Evolutionary conservation across 37 sponge, comb jelly and placozoan species (phyloP), one percentile per base, ranked within the genome.

Genomic region (Oscarella lobularis): DNA sequence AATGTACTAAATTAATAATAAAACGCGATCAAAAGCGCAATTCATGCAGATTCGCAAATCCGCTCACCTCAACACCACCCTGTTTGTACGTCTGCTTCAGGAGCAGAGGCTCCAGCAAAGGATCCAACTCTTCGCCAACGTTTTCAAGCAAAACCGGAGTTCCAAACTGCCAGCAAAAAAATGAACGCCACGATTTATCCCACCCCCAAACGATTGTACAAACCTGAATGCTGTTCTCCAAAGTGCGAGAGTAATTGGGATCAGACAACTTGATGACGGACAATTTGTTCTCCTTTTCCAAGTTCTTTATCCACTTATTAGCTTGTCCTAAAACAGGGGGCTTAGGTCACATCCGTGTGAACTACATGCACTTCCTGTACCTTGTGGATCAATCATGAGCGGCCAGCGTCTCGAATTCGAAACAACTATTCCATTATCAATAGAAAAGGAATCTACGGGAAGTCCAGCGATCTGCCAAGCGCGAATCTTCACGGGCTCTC

Each of bases 241-340:
- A 80, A 29, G 94, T 93, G n/a, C 99, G 82, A 55, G 88, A 84
- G 78, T 98, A 98, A 79, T 90, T 93, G 0, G 94, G 87, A 66
- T 98, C 99, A 0, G 99, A 83, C 3, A 98, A 81, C 66, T 93
- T 98, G 79, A 98, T 92, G 29, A 93, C 91, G 9, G 94, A 81
- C 1, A 98, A 83, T 75, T 88, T 86, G 76, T 98, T 98, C 38
- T 87, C 76, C 31, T 82, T 78, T 85, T 98, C 99, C 84, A 98
- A 80, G 78, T 98, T 98, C 87, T 98, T 98, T 29, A 98, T 74
- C 99, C 99, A 98, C 79, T 98, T 98, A 79, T 98, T 98, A 6
- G 98, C 98, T 75, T 97, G 98, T 6, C 92, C 92, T 89, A 68
- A 68, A n/a, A n/a, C n/a, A n/a, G n/a, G n/a, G n/a, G n/a, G n/a